A percentile compares a stretch with the other conserved stretches of the same genome.
phyloP scores from a whole-genome alignment of 2,113 vertebrate genomes.

The Motacilla alba region DNA sequence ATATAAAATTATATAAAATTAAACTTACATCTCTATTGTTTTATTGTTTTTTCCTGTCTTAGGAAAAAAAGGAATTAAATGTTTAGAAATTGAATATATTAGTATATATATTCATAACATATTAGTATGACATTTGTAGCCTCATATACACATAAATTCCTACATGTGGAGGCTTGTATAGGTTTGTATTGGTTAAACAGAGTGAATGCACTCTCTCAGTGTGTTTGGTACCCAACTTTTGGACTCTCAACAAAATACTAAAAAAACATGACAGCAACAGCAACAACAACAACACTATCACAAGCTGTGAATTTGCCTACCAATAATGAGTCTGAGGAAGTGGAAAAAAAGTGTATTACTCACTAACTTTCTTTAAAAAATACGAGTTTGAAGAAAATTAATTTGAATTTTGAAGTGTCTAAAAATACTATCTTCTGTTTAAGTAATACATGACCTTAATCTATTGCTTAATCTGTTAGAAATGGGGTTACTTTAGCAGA shows the following conservation, averaged over 20 bases:
- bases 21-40: conserved; percentile 5
- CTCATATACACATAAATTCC: not conserved
- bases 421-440: not conserved
- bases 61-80: not conserved
- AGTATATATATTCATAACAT: not conserved
- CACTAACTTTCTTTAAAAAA: not conserved
- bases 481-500: not conserved
- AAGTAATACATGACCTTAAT: not conserved
- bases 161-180: not conserved
- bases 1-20: not conserved
- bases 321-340: not conserved
- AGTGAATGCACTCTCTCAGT: not conserved
- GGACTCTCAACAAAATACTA: not conserved
- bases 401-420: not conserved
- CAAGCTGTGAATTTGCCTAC: not conserved
- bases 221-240: not conserved
- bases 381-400: not conserved
- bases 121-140: not conserved
- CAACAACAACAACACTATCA: not conserved
- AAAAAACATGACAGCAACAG: not conserved
- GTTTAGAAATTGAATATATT: not conserved
- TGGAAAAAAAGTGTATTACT: not conserved
- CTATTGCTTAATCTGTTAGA: not conserved
- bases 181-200: not conserved
- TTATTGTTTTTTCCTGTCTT: not conserved